phyloP scores from a whole-genome alignment of 1,140 invertebrate genomes.

The Drosophila tropicalis region DNA sequence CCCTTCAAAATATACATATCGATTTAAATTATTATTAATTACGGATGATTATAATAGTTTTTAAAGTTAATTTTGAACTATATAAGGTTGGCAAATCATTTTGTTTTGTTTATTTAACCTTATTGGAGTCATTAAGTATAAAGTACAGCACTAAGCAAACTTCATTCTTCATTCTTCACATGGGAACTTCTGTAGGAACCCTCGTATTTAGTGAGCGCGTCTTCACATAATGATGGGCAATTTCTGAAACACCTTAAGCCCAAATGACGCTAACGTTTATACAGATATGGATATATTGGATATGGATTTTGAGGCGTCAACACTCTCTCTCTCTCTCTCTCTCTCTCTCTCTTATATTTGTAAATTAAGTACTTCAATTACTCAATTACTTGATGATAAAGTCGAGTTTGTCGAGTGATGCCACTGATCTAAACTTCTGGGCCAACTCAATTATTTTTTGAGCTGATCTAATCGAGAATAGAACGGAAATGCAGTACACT shows the following conservation, averaged over 20 bases:
- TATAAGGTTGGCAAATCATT: too few species aligned
- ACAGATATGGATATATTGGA: conserved; percentile 6
- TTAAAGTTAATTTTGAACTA: too few species aligned
- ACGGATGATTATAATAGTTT: too few species aligned
- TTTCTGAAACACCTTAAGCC: conserved; percentile 72
- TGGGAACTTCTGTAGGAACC: conserved; percentile 31
- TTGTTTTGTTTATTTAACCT: too few species aligned
- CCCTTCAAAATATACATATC: background rate
- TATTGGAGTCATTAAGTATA: too few species aligned
- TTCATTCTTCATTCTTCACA: too few species aligned
- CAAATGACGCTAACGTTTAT: conserved; percentile 58
- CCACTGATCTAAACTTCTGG: conserved; percentile 36
- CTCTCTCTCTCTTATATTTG: conserved; percentile 50
- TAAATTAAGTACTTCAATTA: conserved; percentile 81
- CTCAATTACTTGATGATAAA: conserved; percentile 68
- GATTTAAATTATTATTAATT: too few species aligned
- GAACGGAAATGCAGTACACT: conserved; percentile 39
- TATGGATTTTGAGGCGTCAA: conserved; percentile 25
- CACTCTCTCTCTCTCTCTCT: conserved; percentile 42
- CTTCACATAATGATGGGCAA: conserved; percentile 73
- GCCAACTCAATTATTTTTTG: conserved; percentile 51
- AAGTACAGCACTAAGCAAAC: too few species aligned
- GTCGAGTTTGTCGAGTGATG: conserved; percentile 8
- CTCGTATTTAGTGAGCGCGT: conserved; percentile 51
- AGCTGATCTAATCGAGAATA: conserved; percentile 45